phyloP scores from a whole-genome alignment of 1,140 invertebrate genomes.

The Drosophila arawakana region DNA sequence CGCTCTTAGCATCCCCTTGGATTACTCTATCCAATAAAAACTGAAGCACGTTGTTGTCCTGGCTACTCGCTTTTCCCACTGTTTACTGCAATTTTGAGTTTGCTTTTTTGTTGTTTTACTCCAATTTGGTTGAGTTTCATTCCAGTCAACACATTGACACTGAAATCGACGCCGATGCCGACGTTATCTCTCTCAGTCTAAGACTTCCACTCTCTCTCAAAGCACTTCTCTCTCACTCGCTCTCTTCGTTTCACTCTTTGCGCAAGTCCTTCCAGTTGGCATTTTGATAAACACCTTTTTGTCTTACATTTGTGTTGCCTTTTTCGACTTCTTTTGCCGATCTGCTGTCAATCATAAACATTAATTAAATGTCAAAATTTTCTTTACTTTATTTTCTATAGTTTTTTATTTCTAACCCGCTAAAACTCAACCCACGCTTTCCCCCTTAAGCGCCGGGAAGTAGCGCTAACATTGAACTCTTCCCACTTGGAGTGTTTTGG shows the following conservation, averaged over 20 bases:
- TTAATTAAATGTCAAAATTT: slow-evolving; percentile 37
- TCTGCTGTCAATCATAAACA: slow-evolving; percentile 30
- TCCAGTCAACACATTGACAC: slow-evolving; percentile 46
- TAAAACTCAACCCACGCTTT: background rate
- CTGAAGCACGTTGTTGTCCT: slow-evolving; percentile 33
- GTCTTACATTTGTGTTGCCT: slow-evolving; percentile 8
- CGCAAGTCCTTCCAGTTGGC: slow-evolving; percentile 60
- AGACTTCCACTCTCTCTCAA: background rate
- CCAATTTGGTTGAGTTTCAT: slow-evolving; percentile 22
- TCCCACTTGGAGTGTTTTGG: background rate
- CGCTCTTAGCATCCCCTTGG: background rate
- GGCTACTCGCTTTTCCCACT: slow-evolving; percentile 51
- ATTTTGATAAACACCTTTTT: slow-evolving; percentile 25
- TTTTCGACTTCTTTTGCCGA: slow-evolving; percentile 25
- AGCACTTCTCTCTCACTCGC: background rate
- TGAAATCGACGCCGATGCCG: slow-evolving; percentile 31
- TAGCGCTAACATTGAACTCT: background rate
- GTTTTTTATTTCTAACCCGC: slow-evolving; percentile 8
- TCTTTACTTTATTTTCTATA: slow-evolving; percentile 2
- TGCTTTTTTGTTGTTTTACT: slow-evolving; percentile 50
- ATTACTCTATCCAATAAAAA: slow-evolving; percentile 7
- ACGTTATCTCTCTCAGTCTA: background rate
- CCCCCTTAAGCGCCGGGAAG: slow-evolving; percentile 4
- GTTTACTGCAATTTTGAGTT: slow-evolving; percentile 54
- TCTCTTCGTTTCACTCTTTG: slow-evolving; percentile 14